Evolutionary conservation across 2,888 invertebrate genomes (phyloP).

Genomic region (Eumacrocentrus americanus): DNA sequence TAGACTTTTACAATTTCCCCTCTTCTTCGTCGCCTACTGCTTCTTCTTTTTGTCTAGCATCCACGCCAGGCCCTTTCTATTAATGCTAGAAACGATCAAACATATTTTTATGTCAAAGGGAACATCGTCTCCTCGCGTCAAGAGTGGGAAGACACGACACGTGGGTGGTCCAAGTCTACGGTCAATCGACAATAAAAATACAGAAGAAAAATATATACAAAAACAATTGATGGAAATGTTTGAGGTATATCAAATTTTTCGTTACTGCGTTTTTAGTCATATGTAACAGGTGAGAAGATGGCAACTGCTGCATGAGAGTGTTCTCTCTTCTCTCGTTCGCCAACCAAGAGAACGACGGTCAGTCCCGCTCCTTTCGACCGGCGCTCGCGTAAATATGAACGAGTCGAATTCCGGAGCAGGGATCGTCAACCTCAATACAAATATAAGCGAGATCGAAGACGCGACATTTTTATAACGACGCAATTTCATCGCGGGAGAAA

Average conservation of each 20-base stretch:
- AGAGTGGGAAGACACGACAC: neutral
- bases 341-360: too few species aligned
- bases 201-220: too few species aligned
- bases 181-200: neutral
- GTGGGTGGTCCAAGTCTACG: neutral
- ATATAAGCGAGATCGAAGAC: neutral
- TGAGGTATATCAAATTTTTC: too few species aligned
- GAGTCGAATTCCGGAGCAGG: slow-evolving; percentile 56
- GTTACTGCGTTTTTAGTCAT: slow-evolving; percentile 8
- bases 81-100: too few species aligned
- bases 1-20: slow-evolving; percentile 37
- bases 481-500: too few species aligned
- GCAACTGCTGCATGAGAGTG: slow-evolving; percentile 35
- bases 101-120: neutral
- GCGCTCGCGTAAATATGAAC: slow-evolving; percentile 55
- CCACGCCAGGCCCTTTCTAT: slow-evolving; percentile 8
- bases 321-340: slow-evolving; percentile 10
- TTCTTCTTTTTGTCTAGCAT: slow-evolving; percentile 5
- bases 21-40: slow-evolving; percentile 31
- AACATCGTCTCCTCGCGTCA: neutral
- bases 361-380: slow-evolving; percentile 43
- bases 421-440: slow-evolving; percentile 47
- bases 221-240: too few species aligned
- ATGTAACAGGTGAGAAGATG: slow-evolving; percentile 55
- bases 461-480: slow-evolving; percentile 3